A percentile compares a stretch with the other conserved stretches of the same genome.
phyloP scores from a whole-genome alignment of 2,888 invertebrate genomes.

The Julus scandinavius region DNA sequence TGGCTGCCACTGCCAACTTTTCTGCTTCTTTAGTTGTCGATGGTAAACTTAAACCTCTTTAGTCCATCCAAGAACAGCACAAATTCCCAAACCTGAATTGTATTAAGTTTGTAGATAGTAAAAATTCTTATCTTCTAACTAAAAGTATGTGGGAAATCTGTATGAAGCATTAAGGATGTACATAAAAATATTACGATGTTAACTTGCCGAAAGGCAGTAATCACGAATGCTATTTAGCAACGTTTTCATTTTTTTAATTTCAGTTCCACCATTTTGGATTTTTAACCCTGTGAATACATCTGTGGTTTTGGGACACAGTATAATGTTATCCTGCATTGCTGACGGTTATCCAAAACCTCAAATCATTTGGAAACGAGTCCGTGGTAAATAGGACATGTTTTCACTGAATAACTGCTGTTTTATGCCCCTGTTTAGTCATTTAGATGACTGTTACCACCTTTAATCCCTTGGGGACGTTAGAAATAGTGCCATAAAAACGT shows the following conservation, averaged over 20 bases:
- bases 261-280: slow-evolving; percentile 55
- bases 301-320: slow-evolving; percentile 50
- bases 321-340: slow-evolving; percentile 53
- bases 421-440: too few relatives aligned
- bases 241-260: not conserved
- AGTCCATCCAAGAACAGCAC: too few relatives aligned
- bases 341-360: slow-evolving; percentile 56
- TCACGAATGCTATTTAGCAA: not conserved
- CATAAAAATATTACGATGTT: too few relatives aligned
- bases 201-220: not conserved
- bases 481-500: too few relatives aligned
- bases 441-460: too few relatives aligned
- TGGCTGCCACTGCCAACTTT: slow-evolving; percentile 57
- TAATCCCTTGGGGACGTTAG: too few relatives aligned
- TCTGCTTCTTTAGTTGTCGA: slow-evolving; percentile 57
- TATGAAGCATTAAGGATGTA: too few relatives aligned
- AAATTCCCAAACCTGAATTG: too few relatives aligned
- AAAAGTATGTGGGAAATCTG: too few relatives aligned
- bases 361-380: slow-evolving; percentile 53
- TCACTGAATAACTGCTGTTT: too few relatives aligned
- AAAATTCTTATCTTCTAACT: too few relatives aligned
- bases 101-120: too few relatives aligned
- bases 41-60: slow-evolving; percentile 47
- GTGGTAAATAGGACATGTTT: slow-evolving; percentile 22
- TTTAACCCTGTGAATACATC: slow-evolving; percentile 45